These are phyloP conservation scores for Scolanthus callimorphus DNA, from an alignment of 92 coral and sea anemone genomes.

Conservation along the genomic window DNA sequence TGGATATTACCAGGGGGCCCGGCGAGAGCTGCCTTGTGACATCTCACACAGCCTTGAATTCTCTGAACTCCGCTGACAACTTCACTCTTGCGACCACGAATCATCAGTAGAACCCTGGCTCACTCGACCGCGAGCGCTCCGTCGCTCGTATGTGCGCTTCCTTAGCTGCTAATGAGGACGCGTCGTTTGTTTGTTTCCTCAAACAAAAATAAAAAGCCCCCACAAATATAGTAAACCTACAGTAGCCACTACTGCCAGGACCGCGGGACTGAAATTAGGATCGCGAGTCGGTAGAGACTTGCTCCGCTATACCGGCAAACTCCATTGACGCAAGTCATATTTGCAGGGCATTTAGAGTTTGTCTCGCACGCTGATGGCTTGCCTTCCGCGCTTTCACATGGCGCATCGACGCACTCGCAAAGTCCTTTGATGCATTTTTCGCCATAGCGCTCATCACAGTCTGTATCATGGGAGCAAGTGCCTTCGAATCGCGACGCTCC, in stretches of 20 bases:
- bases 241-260: constrained; percentile 23
- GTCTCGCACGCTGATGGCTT: neutral
- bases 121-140: constrained; percentile 3
- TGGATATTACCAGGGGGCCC: no score
- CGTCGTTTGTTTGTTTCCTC: constrained; percentile 5
- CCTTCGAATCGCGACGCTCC: constrained; percentile 14
- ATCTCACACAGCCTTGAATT: neutral
- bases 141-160: constrained; percentile 18
- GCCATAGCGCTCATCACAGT: constrained; percentile 25
- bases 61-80: neutral
- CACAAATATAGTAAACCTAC: constrained; percentile 25
- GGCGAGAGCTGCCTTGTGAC: no score
- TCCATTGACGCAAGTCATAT: constrained; percentile 21
- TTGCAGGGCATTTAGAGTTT: constrained; percentile 12
- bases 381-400: constrained; percentile 2
- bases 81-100: neutral
- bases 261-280: constrained; percentile 8
- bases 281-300: neutral
- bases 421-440: constrained; percentile 8
- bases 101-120: no score
- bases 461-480: constrained; percentile 4
- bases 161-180: constrained; percentile 31
- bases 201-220: constrained; percentile 22
- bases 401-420: constrained; percentile 16
- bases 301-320: neutral